Evolutionary conservation across 92 coral and sea anemone genomes (phyloP).

Genomic region (Phenganax stokvisi): DNA sequence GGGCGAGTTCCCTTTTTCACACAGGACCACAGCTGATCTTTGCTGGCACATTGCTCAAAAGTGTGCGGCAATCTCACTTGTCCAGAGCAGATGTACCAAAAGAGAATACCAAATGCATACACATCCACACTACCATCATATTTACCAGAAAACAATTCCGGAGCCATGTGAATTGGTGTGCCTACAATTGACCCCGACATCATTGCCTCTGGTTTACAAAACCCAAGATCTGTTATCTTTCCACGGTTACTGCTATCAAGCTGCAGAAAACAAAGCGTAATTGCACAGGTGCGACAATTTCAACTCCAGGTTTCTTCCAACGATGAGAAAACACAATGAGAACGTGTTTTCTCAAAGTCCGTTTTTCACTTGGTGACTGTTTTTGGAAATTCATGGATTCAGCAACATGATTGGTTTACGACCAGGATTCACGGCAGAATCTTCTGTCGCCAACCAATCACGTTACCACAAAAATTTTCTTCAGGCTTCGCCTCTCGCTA

Average conservation of each 20-base stretch:
- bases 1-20: conserved; percentile 96
- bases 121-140: conserved; percentile 99
- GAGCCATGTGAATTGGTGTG: conserved; percentile 99
- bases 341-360: no score
- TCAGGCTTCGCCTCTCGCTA: no score
- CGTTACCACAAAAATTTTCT: no score
- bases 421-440: no score
- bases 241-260: conserved; percentile 83
- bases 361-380: no score
- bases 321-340: no score
- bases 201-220: conserved; percentile 99
- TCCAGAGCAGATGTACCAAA: conserved; percentile 98
- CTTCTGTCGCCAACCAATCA: no score
- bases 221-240: conserved; percentile 91
- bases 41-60: conserved; percentile 95
- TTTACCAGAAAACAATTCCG: conserved; percentile 94
- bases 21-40: conserved; percentile 95
- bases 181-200: conserved; percentile 99
- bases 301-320: no score
- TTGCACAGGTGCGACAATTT: no score
- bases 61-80: conserved; percentile 89
- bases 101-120: conserved; percentile 92
- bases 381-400: no score
- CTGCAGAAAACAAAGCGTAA: conserved; percentile 35
- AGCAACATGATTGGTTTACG: no score